A percentile compares a stretch with the other conserved stretches of the same genome.
Evolutionary conservation across 2,888 invertebrate genomes (phyloP).

Genomic region (Dynastes maya): DNA sequence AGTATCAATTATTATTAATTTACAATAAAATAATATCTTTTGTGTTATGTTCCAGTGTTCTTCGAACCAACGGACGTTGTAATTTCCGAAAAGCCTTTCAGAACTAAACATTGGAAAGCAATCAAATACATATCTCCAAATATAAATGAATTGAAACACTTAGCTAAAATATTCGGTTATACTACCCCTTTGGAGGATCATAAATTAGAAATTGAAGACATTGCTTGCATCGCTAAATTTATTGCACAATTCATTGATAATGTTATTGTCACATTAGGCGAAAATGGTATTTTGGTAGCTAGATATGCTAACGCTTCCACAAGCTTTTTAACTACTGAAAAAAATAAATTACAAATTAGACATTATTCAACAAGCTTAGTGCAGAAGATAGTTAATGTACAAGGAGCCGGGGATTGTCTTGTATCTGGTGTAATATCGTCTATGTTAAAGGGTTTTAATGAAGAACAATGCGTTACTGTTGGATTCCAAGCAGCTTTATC

Average conservation of each 20-base stretch:
- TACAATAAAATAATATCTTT: background rate
- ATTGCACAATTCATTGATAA: slow-evolving; percentile 73
- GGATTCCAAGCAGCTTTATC: slow-evolving; percentile 77
- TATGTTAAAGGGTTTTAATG: slow-evolving; percentile 73
- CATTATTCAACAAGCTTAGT: slow-evolving; percentile 71
- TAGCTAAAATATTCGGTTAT: slow-evolving; percentile 74
- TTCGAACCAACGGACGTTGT: slow-evolving; percentile 91
- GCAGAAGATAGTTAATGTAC: slow-evolving; percentile 78
- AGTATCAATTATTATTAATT: background rate
- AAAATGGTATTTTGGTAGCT: slow-evolving; percentile 74
- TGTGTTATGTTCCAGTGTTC: slow-evolving; percentile 79
- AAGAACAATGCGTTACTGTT: slow-evolving; percentile 75
- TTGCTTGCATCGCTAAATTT: slow-evolving; percentile 63
- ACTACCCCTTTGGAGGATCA: slow-evolving; percentile 52
- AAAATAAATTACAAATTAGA: slow-evolving; percentile 59
- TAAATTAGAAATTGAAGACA: slow-evolving; percentile 64
- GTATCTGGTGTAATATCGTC: slow-evolving; percentile 81
- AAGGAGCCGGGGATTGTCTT: slow-evolving; percentile 89
- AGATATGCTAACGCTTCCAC: slow-evolving; percentile 63
- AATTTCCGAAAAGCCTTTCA: slow-evolving; percentile 83
- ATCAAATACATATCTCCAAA: slow-evolving; percentile 85
- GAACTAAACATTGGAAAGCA: slow-evolving; percentile 68
- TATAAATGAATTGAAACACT: slow-evolving; percentile 80
- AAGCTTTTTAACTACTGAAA: slow-evolving; percentile 58
- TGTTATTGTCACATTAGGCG: slow-evolving; percentile 78